Base-by-base conservation (phyloP, 2,113 vertebrate genomes). In the Sprattus sprattus region DNA sequence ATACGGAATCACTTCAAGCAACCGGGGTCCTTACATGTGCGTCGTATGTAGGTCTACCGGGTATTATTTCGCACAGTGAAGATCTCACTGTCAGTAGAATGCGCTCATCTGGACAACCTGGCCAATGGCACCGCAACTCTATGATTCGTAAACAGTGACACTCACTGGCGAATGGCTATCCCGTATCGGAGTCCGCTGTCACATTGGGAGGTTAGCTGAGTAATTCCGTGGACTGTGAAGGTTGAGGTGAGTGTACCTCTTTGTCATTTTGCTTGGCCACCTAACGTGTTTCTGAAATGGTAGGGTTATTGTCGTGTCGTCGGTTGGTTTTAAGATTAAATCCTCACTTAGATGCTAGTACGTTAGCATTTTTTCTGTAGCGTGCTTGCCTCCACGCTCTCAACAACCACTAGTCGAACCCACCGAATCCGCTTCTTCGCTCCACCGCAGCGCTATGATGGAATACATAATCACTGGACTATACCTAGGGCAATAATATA, bases 71-170 rank as follows among this genome's bases (percentile, higher is more conserved):
- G 86, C 85, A 54, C n/a, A 20, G 57, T 50, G n/a, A 71, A 52
- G 25, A 78, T 25, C 39, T 82, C 81, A 81, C 47, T 88, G 89
- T 82, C 89, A 87, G 46, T 60, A 32, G 71, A 78, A 78, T 78
- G 67, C 50, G 7, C 54, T 81, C 82, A 44, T 81, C 49, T 82
- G 44, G 20, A 44, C 82, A 39, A 16, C 15, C 81, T 81, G 46
- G 25, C 22, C 44, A 75, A 71, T 83, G 82, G 82, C 75, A 45
- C 83, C 86, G 82, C 86, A 46, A 88, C 84, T 81, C 84, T 85
- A 39, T 83, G 88, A 85, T 90, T 91, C 91, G 92, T 94, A 89
- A 92, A 92, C 93, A 92, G 89, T 89, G 89, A 90, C 88, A 89
- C 84, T 84, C 84, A 71, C 88, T 67, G 85, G 88, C 87, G 45